These are phyloP conservation scores for Aphelocoma coerulescens DNA, from an alignment of 2,113 vertebrate genomes.

Conservation along the genomic window DNA sequence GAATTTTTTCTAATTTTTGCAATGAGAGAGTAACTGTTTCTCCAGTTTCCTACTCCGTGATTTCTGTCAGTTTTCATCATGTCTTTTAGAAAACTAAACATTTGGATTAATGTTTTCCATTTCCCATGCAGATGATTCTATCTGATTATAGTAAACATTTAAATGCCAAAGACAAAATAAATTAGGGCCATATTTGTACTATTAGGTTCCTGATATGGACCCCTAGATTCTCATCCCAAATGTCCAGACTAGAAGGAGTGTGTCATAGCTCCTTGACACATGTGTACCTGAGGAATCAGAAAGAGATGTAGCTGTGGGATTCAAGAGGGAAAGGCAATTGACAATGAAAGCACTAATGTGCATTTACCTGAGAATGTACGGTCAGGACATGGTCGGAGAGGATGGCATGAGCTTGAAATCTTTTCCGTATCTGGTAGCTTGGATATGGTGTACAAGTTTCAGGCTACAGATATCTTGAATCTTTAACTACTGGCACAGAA, in stretches of 20 bases:
- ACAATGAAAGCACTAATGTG: background rate
- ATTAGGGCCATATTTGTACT: background rate
- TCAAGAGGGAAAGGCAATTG: background rate
- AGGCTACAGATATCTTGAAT: background rate
- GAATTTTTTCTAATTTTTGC: background rate
- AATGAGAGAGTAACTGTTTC: background rate
- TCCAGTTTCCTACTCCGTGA: background rate
- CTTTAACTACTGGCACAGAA: background rate
- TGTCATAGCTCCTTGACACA: background rate
- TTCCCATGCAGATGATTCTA: background rate
- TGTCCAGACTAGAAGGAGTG: background rate
- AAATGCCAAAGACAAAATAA: background rate
- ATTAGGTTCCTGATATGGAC: background rate
- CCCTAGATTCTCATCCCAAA: background rate
- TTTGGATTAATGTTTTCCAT: background rate
- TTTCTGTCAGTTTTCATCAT: background rate
- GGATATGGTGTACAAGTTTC: background rate
- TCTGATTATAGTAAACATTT: background rate
- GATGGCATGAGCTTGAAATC: background rate
- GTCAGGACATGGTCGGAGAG: fast-evolving
- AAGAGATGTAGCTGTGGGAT: background rate
- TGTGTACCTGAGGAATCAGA: background rate
- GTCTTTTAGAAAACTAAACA: background rate
- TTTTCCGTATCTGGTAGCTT: background rate
- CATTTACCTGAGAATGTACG: background rate